A percentile compares a stretch with the other conserved stretches of the same genome.
Conservation (phyloP, 2,113 vertebrate genomes). For the Dicerorhinus sumatrensis region DNA sequence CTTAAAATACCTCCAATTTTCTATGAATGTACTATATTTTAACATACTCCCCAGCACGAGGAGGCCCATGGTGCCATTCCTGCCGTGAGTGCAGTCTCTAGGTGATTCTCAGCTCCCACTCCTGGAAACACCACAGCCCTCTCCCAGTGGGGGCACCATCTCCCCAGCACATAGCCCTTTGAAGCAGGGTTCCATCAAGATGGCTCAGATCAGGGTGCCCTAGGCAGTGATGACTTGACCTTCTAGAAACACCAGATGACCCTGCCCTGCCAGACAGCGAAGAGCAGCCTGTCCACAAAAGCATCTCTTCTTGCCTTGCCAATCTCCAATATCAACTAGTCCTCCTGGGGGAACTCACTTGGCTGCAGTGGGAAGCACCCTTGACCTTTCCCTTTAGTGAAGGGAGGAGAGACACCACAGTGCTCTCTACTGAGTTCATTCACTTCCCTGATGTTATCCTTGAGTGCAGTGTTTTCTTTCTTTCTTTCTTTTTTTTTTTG, state of each 20-base stretch:
- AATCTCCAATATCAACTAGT: background rate
- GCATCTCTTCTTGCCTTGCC: background rate
- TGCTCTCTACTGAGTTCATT: background rate
- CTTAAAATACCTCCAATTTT: background rate
- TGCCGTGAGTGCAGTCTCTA: background rate
- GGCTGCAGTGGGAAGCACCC: too few relatives aligned
- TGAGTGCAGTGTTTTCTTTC: background rate
- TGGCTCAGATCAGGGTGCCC: background rate
- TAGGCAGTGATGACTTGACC: background rate
- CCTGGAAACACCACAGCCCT: background rate
- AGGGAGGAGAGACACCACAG: background rate
- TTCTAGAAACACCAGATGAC: background rate
- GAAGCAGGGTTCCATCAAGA: background rate
- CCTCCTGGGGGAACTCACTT: background rate
- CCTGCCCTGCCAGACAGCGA: background rate
- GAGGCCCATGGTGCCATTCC: background rate
- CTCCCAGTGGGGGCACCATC: fast-evolving
- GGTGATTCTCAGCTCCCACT: background rate
- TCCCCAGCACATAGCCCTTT: background rate
- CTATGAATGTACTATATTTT: background rate
- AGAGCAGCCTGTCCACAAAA: background rate
- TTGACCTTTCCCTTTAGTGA: background rate
- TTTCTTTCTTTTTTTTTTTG: too few relatives aligned
- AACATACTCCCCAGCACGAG: background rate
- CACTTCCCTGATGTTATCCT: background rate